phyloP scores from a whole-genome alignment of 2,888 invertebrate species.

The Barypeithes pellucidus region DNA sequence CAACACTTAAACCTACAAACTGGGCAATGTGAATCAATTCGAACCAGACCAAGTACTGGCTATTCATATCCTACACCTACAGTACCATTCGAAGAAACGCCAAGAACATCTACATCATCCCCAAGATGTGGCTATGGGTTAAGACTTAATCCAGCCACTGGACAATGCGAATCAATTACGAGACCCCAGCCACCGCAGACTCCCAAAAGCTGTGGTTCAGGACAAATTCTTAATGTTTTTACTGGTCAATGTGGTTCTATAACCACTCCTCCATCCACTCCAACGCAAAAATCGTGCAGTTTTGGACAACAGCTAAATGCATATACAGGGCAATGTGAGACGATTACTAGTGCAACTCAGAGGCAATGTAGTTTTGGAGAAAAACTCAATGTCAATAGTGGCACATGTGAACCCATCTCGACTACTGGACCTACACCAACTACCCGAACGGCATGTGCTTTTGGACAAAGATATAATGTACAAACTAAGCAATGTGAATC shows the following conservation, averaged over 20 bases:
- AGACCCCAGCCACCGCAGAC: background rate
- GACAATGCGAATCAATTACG: conserved; percentile 19
- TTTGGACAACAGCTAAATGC: conserved; percentile 34
- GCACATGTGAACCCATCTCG: conserved; percentile 46
- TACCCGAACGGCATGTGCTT: conserved; percentile 10
- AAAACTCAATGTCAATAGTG: background rate
- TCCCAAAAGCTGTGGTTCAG: background rate
- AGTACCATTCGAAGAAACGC: background rate
- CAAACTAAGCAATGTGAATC: conserved; percentile 24
- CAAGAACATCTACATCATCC: conserved; percentile 47
- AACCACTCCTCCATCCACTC: conserved; percentile 13
- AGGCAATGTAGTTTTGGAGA: conserved; percentile 27
- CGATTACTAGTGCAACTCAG: conserved; percentile 27
- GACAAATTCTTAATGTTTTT: background rate
- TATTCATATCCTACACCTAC: background rate
- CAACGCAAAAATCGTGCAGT: background rate
- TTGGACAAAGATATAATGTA: conserved; percentile 57
- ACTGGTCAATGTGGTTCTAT: background rate
- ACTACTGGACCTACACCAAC: conserved; percentile 21
- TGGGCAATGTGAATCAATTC: conserved; percentile 63
- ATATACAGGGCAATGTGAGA: conserved; percentile 39
- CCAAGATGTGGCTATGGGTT: conserved; percentile 51
- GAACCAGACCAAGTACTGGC: conserved; percentile 7
- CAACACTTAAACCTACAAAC: conserved; percentile 39
- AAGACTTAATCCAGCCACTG: conserved; percentile 32